phyloP scores from a whole-genome alignment of 2,113 vertebrate genomes.

The Laterallus jamaicensis region DNA sequence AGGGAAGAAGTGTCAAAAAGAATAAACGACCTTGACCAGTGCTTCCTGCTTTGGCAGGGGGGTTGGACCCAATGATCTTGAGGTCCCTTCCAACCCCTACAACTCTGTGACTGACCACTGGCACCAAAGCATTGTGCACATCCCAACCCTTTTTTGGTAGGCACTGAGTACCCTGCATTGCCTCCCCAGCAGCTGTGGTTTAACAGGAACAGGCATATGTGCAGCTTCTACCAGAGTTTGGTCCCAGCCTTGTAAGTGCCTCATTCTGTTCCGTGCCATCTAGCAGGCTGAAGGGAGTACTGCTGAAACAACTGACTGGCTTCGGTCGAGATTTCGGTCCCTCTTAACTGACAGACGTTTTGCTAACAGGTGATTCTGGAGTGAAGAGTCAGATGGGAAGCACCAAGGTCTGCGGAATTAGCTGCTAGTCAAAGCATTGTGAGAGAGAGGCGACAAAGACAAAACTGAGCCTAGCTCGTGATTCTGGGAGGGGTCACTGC shows the following conservation, averaged over 20 bases:
- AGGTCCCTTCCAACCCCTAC: too few species aligned
- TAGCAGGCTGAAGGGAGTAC: background rate
- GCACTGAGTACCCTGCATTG: background rate
- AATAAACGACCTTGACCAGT: background rate
- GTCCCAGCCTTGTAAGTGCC: background rate
- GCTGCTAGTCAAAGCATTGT: slow-evolving; percentile 21
- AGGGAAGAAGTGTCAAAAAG: background rate
- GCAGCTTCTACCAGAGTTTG: background rate
- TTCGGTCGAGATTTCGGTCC: background rate
- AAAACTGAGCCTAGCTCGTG: background rate
- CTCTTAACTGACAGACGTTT: background rate
- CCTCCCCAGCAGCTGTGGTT: background rate
- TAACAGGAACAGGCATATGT: background rate
- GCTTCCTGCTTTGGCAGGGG: too few species aligned
- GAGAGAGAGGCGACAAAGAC: background rate
- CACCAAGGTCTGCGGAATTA: background rate
- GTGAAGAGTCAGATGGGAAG: slow-evolving; percentile 10
- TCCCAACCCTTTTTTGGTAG: background rate
- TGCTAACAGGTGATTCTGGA: background rate
- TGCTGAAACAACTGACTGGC: background rate
- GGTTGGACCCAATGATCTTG: too few species aligned
- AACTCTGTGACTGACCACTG: background rate
- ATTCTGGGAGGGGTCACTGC: background rate
- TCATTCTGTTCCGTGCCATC: background rate
- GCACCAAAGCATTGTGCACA: background rate